Conservation (phyloP, 2,888 invertebrate species). For the Mythimna albipuncta region DNA sequence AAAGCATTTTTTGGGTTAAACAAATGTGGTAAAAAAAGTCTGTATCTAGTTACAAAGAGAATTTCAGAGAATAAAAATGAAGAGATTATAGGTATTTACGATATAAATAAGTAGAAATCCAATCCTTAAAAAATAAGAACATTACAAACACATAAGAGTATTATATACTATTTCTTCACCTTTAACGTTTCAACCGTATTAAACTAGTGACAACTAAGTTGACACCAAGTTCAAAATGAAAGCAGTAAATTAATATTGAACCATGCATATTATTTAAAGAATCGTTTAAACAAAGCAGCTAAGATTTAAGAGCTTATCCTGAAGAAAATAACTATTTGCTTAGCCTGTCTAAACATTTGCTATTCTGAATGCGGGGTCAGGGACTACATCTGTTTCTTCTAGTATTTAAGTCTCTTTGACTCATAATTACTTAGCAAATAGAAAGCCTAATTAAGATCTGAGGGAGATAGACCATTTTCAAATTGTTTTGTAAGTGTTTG, state of each 20-base stretch:
- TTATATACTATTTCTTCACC: no score
- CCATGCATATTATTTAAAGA: constrained; percentile 27
- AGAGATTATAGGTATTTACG: neutral
- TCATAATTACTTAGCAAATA: constrained; percentile 6
- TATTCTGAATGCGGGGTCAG: neutral
- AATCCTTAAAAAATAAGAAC: neutral
- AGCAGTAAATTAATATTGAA: neutral
- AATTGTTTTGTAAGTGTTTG: constrained; percentile 8
- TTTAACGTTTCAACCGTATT: no score
- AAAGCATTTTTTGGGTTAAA: constrained; percentile 11
- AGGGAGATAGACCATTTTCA: neutral
- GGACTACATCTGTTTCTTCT: constrained; percentile 8
- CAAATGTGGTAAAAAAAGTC: neutral
- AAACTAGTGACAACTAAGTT: neutral
- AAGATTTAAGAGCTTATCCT: constrained; percentile 56
- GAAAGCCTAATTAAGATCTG: constrained; percentile 2
- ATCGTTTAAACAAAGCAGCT: constrained; percentile 21
- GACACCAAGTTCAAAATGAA: neutral
- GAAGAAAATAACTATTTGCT: constrained; percentile 52
- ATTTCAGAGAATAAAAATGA: neutral
- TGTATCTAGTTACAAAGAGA: neutral
- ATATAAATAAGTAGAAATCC: neutral
- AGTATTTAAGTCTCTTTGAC: constrained; percentile 12
- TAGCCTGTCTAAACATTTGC: constrained; percentile 41
- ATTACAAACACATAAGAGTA: no score